Percentiles rank a stretch among this genome's conserved stretches.
Evolutionary conservation across 1,140 invertebrate genomes (phyloP).

Genomic region (Probaryconus sp.): DNA sequence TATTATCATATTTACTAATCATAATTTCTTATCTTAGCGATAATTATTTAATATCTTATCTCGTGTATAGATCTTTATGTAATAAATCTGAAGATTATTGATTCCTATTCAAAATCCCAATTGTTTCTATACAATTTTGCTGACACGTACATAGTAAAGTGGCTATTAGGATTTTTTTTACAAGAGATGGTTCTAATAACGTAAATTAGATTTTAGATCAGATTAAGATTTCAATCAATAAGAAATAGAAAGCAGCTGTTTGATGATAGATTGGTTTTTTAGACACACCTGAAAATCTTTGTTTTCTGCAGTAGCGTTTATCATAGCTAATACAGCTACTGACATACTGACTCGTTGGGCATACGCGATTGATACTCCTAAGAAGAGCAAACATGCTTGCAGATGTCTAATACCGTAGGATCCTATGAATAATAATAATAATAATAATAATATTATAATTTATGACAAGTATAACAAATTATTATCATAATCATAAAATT

Average conservation of each 20-base stretch:
- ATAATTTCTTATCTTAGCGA: too few species aligned
- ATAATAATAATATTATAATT: not conserved
- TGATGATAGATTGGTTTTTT: too few species aligned
- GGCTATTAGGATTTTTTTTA: too few species aligned
- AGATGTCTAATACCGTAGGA: slow-evolving; percentile 81
- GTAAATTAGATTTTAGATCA: not conserved
- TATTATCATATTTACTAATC: not conserved
- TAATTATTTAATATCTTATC: not conserved
- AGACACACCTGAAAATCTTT: slow-evolving; percentile 56
- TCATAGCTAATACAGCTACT: slow-evolving; percentile 85
- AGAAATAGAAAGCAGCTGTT: not conserved
- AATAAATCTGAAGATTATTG: too few species aligned
- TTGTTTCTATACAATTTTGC: too few species aligned
- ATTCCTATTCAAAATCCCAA: too few species aligned
- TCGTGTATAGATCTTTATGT: not conserved
- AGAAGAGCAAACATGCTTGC: slow-evolving; percentile 82
- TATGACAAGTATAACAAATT: not conserved
- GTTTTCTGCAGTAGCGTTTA: slow-evolving; percentile 44
- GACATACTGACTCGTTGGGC: slow-evolving; percentile 83
- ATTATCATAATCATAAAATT: slow-evolving; percentile 3
- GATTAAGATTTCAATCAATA: not conserved
- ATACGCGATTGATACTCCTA: slow-evolving; percentile 81
- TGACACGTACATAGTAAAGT: too few species aligned
- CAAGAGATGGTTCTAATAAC: too few species aligned
- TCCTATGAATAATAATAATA: slow-evolving; percentile 45